Evolutionary conservation across 2,888 invertebrate genomes (phyloP).

Genomic region (Mimachlamys varia): DNA sequence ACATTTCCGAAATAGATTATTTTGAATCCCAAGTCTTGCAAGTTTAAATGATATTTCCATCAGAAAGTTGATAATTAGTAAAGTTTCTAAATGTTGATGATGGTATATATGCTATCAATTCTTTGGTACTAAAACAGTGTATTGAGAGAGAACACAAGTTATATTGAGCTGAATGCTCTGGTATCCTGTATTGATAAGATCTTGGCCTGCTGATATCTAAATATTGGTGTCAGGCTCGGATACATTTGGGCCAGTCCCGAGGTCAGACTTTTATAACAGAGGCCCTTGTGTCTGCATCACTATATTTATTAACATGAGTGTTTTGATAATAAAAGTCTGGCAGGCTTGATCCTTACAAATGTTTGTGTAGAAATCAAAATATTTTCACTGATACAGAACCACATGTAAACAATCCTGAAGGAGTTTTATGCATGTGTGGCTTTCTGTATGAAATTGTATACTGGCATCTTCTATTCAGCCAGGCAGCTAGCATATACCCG

Average conservation of each 20-base stretch:
- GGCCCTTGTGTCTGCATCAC: not conserved
- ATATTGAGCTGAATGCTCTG: not conserved
- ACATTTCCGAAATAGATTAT: not conserved
- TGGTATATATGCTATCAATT: not conserved
- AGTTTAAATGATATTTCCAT: not conserved
- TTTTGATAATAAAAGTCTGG: not conserved
- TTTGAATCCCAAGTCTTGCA: not conserved
- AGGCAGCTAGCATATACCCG: too few species aligned
- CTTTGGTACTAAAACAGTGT: not conserved
- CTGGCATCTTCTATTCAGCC: not conserved
- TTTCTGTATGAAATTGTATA: not conserved
- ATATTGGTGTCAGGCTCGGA: constrained; percentile 14
- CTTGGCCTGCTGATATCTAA: constrained; percentile 16
- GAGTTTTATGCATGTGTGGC: not conserved
- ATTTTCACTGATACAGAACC: constrained; percentile 20
- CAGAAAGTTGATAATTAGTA: not conserved
- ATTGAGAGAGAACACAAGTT: not conserved
- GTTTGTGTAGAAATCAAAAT: not conserved
- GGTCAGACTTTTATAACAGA: not conserved
- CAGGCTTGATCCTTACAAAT: not conserved
- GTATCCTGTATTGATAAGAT: constrained; percentile 8
- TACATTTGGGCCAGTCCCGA: not conserved
- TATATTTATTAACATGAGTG: not conserved
- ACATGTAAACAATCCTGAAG: not conserved
- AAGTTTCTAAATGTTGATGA: not conserved